phyloP scores from a whole-genome alignment of 1,140 invertebrate genomes.

The Schlechtendalia chinensis region DNA sequence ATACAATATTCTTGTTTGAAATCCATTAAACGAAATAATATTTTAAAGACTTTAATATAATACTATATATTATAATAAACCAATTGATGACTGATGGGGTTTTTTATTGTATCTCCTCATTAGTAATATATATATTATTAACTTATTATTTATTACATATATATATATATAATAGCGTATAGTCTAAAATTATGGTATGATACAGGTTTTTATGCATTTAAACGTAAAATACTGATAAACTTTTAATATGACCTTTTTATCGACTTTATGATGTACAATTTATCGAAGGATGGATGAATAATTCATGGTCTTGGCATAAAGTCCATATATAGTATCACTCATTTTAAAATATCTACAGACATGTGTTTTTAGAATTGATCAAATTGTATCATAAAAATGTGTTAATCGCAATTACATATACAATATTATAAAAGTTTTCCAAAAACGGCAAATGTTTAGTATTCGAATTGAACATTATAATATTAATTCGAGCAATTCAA shows the following conservation, averaged over 20 bases:
- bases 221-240: constrained; percentile 13
- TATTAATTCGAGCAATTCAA: not conserved
- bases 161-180: not conserved
- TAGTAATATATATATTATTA: not conserved
- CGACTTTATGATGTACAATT: not conserved
- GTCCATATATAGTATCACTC: not conserved
- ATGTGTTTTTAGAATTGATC: not conserved
- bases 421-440: too few relatives aligned
- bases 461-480: not conserved
- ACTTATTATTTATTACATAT: not conserved
- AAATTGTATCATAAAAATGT: not conserved
- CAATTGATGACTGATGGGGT: not conserved
- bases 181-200: not conserved
- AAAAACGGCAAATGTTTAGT: too few relatives aligned
- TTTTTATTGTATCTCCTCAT: not conserved
- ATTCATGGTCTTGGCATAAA: not conserved
- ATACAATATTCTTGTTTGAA: not conserved
- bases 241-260: constrained; percentile 14
- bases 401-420: not conserved
- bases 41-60: constrained; percentile 12
- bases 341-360: not conserved
- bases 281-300: not conserved
- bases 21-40: not conserved
- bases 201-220: not conserved
- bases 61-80: not conserved